Base-by-base conservation (phyloP, 2,888 invertebrate species). In the Meteorus colon region DNA sequence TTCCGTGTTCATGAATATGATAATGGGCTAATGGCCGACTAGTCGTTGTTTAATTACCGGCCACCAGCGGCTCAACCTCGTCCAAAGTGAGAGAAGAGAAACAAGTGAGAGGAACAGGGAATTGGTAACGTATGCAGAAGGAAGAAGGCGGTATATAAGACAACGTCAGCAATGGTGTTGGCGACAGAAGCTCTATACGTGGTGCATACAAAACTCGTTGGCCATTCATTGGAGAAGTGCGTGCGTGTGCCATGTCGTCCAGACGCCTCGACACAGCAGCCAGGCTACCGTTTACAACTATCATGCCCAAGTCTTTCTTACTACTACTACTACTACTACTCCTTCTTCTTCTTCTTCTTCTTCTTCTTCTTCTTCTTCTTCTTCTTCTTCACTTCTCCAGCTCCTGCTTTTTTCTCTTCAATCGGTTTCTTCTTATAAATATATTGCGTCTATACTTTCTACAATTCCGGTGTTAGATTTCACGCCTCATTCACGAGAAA, bases 1-100 rank as follows among this genome's bases (percentile, higher is more conserved):
- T 88, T 88, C 87, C 88, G 82, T 88, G 88, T 88, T 88, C 88
- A 88, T 88, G 88, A 88, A 88, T 88, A 88, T 88, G 88, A 88
- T 88, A 88, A 88, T 88, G 87, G 87, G 87, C 88, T 88, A 88
- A 88, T 88, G 88, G 88, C 83, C 87, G 55, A 86, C 86, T 86
- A 86, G 87, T 88, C 85, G 88, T 87, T 88, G 87, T 88, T 88
- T 88, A 88, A 88, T 88, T 88, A 88, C 87, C 84, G 83, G 82
- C 81, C 83, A 80, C 82, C 80, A 76, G 78, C 77, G 81, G 79
- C 81, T 80, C 82, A 83, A 81, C 84, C 78, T 78, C 81, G 82
- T 80, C 81, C 79, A 77, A 74, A 71, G 79, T 73, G 55, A 71
- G 45, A 63, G 63, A 45, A 72, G n/a, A 41, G 45, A 31, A 55